Evolutionary conservation across 2,888 invertebrate genomes (phyloP), one percentile per base, ranked within the genome.

Genomic region (Perizoma affinitatum): DNA sequence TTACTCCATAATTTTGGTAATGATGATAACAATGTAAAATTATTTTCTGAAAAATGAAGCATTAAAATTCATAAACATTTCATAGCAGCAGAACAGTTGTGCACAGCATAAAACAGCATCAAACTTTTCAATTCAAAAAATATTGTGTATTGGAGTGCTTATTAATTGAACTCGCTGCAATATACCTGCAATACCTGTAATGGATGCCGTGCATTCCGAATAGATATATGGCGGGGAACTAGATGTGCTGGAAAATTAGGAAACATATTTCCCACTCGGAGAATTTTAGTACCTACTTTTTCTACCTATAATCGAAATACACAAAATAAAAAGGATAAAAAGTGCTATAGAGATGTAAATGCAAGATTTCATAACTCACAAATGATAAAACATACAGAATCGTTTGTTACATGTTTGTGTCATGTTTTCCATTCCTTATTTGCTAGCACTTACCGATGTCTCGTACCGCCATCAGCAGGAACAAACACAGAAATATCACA

Each of bases 381-480:
- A 46, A 50, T 9, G 10, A 10, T 41, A 49, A 9, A 61, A 61
- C 51, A 49, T 7, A 46, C 42, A 46, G 8, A 56, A 11, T 8
- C 5, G 52, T 60, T 58, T 59, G 58, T 63, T 63, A 22, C 22
- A 22, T 22, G 22, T 45, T 55, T 50, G 33, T 36, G 22, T 22
- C 22, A 56, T 43, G 50, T 46, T 59, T 42, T 47, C 49, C 58
- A 59, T 43, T 53, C 49, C 43, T 56, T 62, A 65, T 34, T 38
- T 46, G 41, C 63, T 65, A 69, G 43, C 46, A 69, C 69, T 69
- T 63, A 70, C 69, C 65, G 41, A 43, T 47, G 58, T 63, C 63
- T 56, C 57, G 53, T 42, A 44, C 57, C 58, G 45, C 58, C 63
- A 54, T 49, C 49, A 42, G 6, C 47, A 33, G 9, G 9, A 47